phyloP scores from a whole-genome alignment of 2,888 invertebrate species.

The Tetrapedia diversipes region DNA sequence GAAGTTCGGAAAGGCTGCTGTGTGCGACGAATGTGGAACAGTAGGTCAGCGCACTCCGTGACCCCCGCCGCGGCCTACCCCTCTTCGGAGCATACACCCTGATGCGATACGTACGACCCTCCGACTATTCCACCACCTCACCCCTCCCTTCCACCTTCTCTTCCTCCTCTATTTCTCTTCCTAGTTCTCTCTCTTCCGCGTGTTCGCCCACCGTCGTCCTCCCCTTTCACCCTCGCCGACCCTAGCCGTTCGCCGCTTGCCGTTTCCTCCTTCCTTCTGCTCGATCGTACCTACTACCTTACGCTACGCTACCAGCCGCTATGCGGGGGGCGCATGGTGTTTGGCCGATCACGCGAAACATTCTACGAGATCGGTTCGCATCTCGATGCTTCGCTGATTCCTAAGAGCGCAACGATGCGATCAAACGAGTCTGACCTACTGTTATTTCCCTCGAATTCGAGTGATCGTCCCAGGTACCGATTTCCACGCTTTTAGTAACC shows the following conservation, averaged over 20 bases:
- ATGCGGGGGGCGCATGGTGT: neutral
- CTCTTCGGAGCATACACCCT: slow-evolving; percentile 64
- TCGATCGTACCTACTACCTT: slow-evolving; percentile 62
- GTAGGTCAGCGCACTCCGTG: slow-evolving; percentile 82
- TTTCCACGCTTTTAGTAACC: neutral
- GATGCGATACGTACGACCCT: slow-evolving; percentile 59
- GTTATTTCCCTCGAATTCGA: neutral
- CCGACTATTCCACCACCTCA: slow-evolving; percentile 26
- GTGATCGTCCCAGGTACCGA: slow-evolving; percentile 34
- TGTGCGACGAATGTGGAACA: slow-evolving; percentile 80
- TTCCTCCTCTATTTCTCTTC: slow-evolving; percentile 4
- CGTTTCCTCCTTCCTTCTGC: slow-evolving; percentile 41
- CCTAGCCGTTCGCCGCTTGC: slow-evolving; percentile 7
- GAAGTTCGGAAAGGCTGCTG: slow-evolving; percentile 79
- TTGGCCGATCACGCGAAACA: neutral
- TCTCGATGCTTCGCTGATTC: no score
- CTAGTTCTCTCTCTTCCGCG: neutral
- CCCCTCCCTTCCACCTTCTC: neutral
- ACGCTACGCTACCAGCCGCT: slow-evolving; percentile 52
- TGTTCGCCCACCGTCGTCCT: slow-evolving; percentile 18
- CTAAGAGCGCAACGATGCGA: no score
- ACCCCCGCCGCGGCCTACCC: slow-evolving; percentile 78
- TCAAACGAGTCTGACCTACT: no score
- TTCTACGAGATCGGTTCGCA: neutral
- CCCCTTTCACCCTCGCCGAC: neutral